Conservation (phyloP, 2,888 invertebrate species). For the Sinodicranocentrus sp. region DNA sequence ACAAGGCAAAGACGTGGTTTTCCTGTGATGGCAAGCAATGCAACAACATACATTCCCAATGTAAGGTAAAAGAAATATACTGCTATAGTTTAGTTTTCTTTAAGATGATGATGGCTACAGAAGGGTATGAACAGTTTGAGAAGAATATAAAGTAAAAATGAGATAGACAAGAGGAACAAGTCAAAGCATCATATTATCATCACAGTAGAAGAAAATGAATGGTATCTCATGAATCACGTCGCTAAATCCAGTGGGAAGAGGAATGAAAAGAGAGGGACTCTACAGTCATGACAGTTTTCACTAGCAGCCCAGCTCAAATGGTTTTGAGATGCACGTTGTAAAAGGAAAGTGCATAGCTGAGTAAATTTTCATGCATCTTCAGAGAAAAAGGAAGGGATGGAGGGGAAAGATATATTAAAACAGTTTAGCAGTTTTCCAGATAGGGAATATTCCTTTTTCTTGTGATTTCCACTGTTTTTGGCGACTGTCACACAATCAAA, state of each 20-base stretch:
- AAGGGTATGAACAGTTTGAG: not conserved
- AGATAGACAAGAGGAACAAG: constrained; percentile 15
- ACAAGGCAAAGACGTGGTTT: not conserved
- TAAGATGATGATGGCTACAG: not conserved
- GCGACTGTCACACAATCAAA: constrained; percentile 34
- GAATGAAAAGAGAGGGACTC: not conserved
- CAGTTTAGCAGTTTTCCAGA: too few relatives aligned
- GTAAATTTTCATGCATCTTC: not conserved
- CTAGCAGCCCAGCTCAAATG: not conserved
- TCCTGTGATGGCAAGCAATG: not conserved
- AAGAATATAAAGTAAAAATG: not conserved
- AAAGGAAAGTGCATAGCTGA: too few relatives aligned
- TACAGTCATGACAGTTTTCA: constrained; percentile 11
- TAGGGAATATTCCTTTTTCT: not conserved
- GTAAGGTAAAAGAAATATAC: not conserved
- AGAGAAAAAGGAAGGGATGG: not conserved
- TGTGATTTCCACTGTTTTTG: constrained; percentile 12
- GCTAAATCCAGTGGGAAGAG: constrained; percentile 46
- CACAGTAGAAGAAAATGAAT: constrained; percentile 72
- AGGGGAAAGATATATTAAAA: too few relatives aligned
- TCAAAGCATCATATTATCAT: constrained; percentile 69
- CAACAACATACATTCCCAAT: constrained; percentile 1
- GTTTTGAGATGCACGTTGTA: too few relatives aligned
- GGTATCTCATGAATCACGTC: constrained; percentile 74
- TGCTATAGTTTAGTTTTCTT: not conserved